Percentiles rank a stretch among this genome's conserved stretches.
Conservation (phyloP, 2,797 vertebrate genomes). For the Huso huso region DNA sequence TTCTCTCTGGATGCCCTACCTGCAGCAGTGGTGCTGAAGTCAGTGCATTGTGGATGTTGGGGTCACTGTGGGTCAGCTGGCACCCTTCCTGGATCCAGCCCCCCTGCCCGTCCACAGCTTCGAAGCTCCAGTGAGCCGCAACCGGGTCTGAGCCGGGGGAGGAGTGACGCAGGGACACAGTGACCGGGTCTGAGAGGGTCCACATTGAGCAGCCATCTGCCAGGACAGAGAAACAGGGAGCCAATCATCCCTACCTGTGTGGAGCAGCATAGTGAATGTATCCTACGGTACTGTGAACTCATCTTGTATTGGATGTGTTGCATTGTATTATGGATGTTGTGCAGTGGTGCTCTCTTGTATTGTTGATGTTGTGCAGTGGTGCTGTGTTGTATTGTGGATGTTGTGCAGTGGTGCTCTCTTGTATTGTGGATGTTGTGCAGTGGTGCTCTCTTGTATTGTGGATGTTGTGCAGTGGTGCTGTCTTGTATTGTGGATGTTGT, state of each 20-base stretch:
- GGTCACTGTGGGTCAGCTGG: slow-evolving; percentile 67
- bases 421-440: too few species aligned
- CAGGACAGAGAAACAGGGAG: neutral
- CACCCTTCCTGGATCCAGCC: slow-evolving; percentile 88
- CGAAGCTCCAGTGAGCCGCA: slow-evolving; percentile 84
- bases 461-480: too few species aligned
- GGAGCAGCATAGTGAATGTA: neutral
- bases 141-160: slow-evolving; percentile 73
- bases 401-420: too few species aligned
- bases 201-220: slow-evolving; percentile 80
- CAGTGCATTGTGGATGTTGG: slow-evolving; percentile 74
- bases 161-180: slow-evolving; percentile 80
- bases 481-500: too few species aligned
- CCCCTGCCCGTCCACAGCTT: slow-evolving; percentile 55
- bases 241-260: too few species aligned
- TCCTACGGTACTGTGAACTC: neutral
- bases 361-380: too few species aligned
- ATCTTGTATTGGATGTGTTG: neutral
- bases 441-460: too few species aligned
- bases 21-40: slow-evolving; percentile 89
- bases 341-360: too few species aligned
- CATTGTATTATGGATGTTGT: neutral
- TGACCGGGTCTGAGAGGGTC: slow-evolving; percentile 78
- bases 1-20: slow-evolving; percentile 44
- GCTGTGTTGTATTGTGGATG: too few species aligned